Base-by-base conservation (phyloP, 2,113 vertebrate genomes). In the Chunga burmeisteri region DNA sequence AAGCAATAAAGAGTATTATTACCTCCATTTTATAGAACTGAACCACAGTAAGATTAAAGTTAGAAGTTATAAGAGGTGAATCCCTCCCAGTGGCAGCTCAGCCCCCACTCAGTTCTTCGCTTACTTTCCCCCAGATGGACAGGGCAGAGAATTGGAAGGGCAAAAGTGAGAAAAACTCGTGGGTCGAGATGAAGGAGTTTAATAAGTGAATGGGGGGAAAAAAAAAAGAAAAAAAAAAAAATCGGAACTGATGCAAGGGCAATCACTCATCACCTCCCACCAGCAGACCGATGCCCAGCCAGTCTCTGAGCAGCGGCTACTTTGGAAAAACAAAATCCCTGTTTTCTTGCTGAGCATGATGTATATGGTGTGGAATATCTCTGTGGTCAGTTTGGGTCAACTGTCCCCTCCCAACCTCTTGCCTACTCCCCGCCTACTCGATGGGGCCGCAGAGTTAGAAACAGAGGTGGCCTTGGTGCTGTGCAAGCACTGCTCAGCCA, bases 241-340 rank as follows among this genome's bases (percentile, higher is more conserved):
- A 22, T 67, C 29, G 49, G 44, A 65, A 3, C 6, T 63, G 72
- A 81, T 72, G 82, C 75, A 95, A 82, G 80, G 58, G 71, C 89
- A 66, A 19, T 80, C 71, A 75, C 30, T 95, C 72, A 81, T 61
- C 84, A 86, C 77, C 72, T 73, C 86, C 93, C 92, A 95, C 77
- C 23, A 86, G 53, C 63, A 89, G 44, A 44, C 16, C 0, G 1
- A 61, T 95, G 86, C 50, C 75, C 58, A 83, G 62, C 22, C 49
- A 78, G 63, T 27, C 36, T 70, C 80, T 2, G 6, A 86, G 50
- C 18, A 66, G 63, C 34, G 82, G 19, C 56, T 53, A 21, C 55
- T 86, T 81, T 56, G 47, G 63, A 36, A 74, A 59, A 86, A 80
- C 38, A 67, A 34, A 1, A 5, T 32, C 62, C 23, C 20, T 49